Evolutionary conservation across 1,140 invertebrate species (phyloP).

Genomic region (Spodoptera frugiperda): DNA sequence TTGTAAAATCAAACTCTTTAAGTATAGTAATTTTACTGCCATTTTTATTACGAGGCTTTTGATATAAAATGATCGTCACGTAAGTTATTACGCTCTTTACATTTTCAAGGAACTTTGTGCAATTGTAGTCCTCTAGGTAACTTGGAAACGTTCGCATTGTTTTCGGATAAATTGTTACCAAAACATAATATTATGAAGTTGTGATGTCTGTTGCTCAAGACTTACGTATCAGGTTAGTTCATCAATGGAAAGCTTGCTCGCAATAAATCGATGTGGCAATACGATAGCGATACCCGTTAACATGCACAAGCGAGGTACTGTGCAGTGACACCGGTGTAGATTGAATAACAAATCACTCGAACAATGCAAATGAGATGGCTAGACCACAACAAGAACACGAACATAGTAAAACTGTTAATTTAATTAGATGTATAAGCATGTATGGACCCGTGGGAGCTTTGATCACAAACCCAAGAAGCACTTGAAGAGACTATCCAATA

Average conservation of each 20-base stretch:
- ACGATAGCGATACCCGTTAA: conserved; percentile 28
- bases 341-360: conserved; percentile 40
- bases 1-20: neutral
- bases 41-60: no score
- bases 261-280: conserved; percentile 38
- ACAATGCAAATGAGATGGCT: conserved; percentile 40
- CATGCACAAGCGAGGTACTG: neutral
- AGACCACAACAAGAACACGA: conserved; percentile 10
- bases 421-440: conserved; percentile 4
- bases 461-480: neutral
- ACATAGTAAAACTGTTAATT: conserved; percentile 18
- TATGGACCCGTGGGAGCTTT: neutral
- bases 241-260: conserved; percentile 35
- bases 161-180: no score
- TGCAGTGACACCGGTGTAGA: conserved; percentile 40
- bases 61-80: no score
- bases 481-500: neutral
- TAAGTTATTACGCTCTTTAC: no score
- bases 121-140: no score
- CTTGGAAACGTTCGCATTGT: no score
- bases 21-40: no score
- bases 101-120: no score
- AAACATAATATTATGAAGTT: no score
- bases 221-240: neutral
- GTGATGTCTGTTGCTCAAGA: neutral